phyloP scores from a whole-genome alignment of 2,113 vertebrate genomes.

The Brienomyrus longianalis region DNA sequence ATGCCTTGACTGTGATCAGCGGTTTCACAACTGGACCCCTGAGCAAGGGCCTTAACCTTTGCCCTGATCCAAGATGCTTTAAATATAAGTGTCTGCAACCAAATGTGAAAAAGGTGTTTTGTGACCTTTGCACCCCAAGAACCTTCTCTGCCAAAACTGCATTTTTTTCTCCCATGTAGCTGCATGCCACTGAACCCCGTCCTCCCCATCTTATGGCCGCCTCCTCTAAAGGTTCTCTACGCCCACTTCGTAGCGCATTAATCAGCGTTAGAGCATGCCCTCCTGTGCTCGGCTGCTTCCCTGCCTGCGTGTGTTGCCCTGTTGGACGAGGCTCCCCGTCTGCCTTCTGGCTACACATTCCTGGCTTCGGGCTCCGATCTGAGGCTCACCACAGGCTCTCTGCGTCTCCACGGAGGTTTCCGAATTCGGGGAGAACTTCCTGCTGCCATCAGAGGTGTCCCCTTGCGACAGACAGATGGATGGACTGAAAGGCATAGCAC shows the following conservation, averaged over 20 bases:
- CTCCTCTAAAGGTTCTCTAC: not conserved
- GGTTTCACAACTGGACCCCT: not conserved
- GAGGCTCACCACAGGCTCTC: slow-evolving; percentile 67
- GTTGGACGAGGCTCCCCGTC: not conserved
- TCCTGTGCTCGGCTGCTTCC: not conserved
- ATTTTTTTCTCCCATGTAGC: not conserved
- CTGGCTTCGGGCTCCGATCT: not conserved
- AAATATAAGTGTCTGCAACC: not conserved
- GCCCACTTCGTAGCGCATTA: not conserved
- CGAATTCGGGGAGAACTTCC: slow-evolving; percentile 73
- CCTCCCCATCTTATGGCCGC: not conserved
- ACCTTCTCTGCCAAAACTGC: not conserved
- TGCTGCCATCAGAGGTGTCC: slow-evolving; percentile 68
- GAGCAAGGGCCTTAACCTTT: not conserved
- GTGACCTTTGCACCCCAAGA: not conserved
- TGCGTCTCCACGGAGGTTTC: slow-evolving; percentile 71
- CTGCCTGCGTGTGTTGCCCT: not conserved
- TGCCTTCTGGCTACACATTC: not conserved
- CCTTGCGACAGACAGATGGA: slow-evolving; percentile 71
- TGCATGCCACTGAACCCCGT: not conserved
- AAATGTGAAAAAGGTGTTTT: not conserved
- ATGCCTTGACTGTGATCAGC: not conserved
- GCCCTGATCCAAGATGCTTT: not conserved
- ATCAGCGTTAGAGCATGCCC: not conserved
- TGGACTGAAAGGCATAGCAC: slow-evolving; percentile 45